A percentile compares a stretch with the other conserved stretches of the same genome.
Conservation (phyloP, 30 jellyfish, hydroid and myxozoan genomes). For the Pseudorhiza aurosa region DNA sequence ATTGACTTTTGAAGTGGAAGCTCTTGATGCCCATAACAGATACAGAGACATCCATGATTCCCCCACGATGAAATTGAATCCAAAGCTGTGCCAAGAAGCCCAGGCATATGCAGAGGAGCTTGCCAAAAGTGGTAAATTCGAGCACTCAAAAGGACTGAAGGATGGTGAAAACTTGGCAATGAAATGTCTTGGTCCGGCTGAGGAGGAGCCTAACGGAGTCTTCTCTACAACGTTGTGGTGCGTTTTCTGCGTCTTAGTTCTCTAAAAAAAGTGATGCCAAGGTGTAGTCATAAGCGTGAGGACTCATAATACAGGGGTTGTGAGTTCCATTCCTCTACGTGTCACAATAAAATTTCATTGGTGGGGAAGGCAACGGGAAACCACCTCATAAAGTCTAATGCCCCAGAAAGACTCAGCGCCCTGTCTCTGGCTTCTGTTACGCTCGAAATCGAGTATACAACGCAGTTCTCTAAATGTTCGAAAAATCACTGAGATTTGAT, state of each 20-base stretch:
- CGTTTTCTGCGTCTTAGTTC: slow-evolving; percentile 12
- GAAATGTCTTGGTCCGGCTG: slow-evolving; percentile 72
- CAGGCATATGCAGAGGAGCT: slow-evolving; percentile 52
- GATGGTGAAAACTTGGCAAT: slow-evolving; percentile 76
- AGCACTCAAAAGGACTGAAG: slow-evolving; percentile 25
- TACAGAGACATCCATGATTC: slow-evolving; percentile 63
- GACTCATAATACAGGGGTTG: no score
- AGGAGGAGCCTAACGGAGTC: slow-evolving; percentile 68
- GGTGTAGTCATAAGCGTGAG: no score
- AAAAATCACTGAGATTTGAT: no score
- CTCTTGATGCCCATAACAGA: slow-evolving; percentile 50
- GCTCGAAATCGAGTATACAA: no score
- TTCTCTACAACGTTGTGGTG: slow-evolving; percentile 79
- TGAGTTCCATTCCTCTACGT: no score
- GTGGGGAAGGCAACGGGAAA: no score
- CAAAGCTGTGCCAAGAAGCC: slow-evolving; percentile 37
- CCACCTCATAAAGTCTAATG: no score
- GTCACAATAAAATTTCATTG: no score
- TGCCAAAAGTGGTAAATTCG: slow-evolving; percentile 48
- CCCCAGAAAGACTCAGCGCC: no score
- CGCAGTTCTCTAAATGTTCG: no score
- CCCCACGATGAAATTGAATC: slow-evolving; percentile 23
- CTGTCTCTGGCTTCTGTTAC: no score
- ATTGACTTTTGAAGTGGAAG: slow-evolving; percentile 32
- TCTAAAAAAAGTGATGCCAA: no score